These are phyloP conservation scores for Rostratula benghalensis DNA, from an alignment of 2,113 vertebrate genomes.

Conservation along the genomic window DNA sequence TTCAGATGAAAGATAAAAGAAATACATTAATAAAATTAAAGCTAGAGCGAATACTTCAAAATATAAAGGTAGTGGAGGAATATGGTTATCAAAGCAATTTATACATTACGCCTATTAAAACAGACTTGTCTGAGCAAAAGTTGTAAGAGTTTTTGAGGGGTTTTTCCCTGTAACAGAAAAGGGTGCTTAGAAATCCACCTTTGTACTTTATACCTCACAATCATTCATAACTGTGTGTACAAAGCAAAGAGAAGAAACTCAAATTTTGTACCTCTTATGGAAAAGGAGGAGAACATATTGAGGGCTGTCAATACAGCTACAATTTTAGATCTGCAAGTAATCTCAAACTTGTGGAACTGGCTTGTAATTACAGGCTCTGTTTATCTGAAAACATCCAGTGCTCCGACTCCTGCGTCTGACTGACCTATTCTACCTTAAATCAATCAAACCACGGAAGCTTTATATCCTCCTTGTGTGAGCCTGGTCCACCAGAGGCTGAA, in stretches of 20 bases:
- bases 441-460: not conserved
- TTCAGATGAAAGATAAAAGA: slow-evolving; percentile 83
- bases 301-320: not conserved
- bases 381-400: not conserved
- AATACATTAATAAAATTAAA: slow-evolving; percentile 82
- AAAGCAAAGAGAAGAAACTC: not conserved
- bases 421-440: slow-evolving; percentile 25
- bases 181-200: not conserved
- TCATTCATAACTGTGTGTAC: not conserved
- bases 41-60: slow-evolving; percentile 72
- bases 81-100: slow-evolving; percentile 69
- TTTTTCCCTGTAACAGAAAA: not conserved
- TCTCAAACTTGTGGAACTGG: not conserved
- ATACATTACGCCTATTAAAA: slow-evolving; percentile 23
- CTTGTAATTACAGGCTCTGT: not conserved
- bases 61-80: slow-evolving; percentile 68
- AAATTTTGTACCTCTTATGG: not conserved
- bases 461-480: not conserved
- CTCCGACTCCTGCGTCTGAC: not conserved
- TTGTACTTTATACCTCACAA: not conserved
- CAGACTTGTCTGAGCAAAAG: slow-evolving; percentile 11
- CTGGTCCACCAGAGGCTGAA: not conserved
- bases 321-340: not conserved
- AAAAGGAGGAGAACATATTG: not conserved
- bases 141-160: not conserved